Evolutionary conservation across 2,888 invertebrate genomes (phyloP).

Genomic region (Zygothrica quintamaculata): DNA sequence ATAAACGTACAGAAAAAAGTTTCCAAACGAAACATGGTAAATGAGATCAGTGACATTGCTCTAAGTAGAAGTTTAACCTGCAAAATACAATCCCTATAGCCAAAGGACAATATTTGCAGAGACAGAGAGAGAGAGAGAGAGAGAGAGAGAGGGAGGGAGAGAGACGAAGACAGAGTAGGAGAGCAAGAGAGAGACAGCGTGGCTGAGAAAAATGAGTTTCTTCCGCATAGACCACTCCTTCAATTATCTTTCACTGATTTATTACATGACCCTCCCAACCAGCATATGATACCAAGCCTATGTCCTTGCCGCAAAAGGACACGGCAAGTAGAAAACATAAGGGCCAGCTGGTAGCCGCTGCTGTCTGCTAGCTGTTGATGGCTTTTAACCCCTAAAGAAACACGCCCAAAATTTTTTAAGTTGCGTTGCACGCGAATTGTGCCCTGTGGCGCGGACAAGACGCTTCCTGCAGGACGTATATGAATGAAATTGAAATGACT

Average conservation of each 20-base stretch:
- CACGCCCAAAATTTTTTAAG: constrained; percentile 43
- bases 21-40: constrained; percentile 24
- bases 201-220: constrained; percentile 40
- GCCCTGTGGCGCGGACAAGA: constrained; percentile 16
- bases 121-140: too few species aligned
- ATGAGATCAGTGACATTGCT: constrained; percentile 7
- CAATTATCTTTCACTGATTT: constrained; percentile 60
- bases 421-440: constrained; percentile 48
- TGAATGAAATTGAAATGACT: constrained; percentile 13
- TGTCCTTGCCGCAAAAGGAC: constrained; percentile 8
- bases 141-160: too few species aligned
- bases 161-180: too few species aligned
- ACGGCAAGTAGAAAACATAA: constrained; percentile 14
- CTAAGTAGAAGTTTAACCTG: too few species aligned
- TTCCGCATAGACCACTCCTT: constrained; percentile 56
- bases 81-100: too few species aligned
- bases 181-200: too few species aligned
- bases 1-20: constrained; percentile 32
- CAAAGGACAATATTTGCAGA: too few species aligned
- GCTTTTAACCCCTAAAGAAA: constrained; percentile 39
- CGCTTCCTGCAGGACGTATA: constrained; percentile 8
- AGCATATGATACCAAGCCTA: constrained; percentile 31
- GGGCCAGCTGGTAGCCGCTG: constrained; percentile 39
- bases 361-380: too few species aligned
- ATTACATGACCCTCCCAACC: constrained; percentile 37